These are phyloP conservation scores for Cheilinus undulatus DNA, from an alignment of 2,113 vertebrate genomes.

Conservation along the genomic window DNA sequence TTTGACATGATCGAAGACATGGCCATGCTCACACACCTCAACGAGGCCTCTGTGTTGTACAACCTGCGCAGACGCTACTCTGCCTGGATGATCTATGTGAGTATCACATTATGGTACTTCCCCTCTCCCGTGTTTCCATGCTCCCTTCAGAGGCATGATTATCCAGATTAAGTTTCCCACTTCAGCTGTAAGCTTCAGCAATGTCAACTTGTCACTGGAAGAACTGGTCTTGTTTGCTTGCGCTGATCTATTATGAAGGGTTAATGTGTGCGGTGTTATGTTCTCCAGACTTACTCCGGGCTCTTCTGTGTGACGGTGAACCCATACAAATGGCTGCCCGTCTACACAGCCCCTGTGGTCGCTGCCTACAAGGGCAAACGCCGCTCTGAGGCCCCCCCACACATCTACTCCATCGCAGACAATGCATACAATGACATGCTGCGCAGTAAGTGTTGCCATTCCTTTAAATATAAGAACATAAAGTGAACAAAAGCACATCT, in stretches of 20 bases:
- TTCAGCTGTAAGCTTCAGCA: constrained; percentile 20
- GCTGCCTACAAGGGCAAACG: constrained; percentile 93
- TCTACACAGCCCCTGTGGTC: constrained; percentile 90
- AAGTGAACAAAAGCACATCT: not conserved
- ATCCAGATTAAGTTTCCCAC: constrained; percentile 17
- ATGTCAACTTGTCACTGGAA: constrained; percentile 5
- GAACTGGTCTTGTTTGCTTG: not conserved
- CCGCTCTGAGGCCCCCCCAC: constrained; percentile 88
- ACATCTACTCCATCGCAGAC: constrained; percentile 93
- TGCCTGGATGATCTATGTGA: constrained; percentile 96
- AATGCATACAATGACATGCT: constrained; percentile 96
- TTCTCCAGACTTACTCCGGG: constrained; percentile 91
- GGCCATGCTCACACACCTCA: constrained; percentile 96
- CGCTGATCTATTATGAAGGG: not conserved
- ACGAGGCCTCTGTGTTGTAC: constrained; percentile 89
- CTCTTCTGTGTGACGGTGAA: constrained; percentile 96
- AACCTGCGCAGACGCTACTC: constrained; percentile 91
- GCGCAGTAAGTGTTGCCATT: constrained; percentile 85
- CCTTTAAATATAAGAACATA: not conserved
- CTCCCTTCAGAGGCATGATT: constrained; percentile 17
- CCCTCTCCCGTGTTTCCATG: constrained; percentile 7
- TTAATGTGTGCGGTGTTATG: not conserved
- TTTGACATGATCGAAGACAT: constrained; percentile 95
- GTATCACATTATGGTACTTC: constrained; percentile 51
- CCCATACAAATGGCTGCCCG: constrained; percentile 96